Conservation (phyloP, 2,888 invertebrate genomes). For the Mimumesa dahlbomi region DNA sequence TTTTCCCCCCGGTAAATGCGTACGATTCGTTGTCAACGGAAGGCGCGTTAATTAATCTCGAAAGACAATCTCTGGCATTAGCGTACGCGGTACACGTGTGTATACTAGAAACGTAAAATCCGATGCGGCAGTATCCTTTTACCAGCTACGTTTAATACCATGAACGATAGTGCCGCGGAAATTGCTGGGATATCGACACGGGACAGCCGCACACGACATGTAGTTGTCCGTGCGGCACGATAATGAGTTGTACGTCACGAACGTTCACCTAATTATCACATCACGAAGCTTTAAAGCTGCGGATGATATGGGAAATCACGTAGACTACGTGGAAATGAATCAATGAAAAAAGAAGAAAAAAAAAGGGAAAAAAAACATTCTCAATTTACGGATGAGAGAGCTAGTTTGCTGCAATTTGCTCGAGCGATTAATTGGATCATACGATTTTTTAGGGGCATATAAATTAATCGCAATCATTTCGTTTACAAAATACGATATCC, state of each 20-base stretch:
- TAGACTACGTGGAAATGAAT: conserved; percentile 15
- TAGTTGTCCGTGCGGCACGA: conserved; percentile 15
- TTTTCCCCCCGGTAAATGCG: no score
- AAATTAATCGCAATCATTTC: no score
- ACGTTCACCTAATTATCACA: conserved; percentile 29
- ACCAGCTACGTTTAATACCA: conserved; percentile 3
- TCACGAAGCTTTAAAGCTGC: conserved; percentile 1
- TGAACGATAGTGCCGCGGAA: conserved; percentile 31
- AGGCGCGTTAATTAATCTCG: no score
- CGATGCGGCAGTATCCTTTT: conserved; percentile 23
- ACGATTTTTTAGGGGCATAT: no score
- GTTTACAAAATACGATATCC: no score
- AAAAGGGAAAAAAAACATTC: no score
- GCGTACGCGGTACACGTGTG: not conserved
- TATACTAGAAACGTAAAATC: conserved; percentile 10
- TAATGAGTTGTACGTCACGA: conserved; percentile 43
- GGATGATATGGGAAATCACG: conserved; percentile 22
- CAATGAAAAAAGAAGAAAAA: not conserved
- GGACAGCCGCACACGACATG: conserved; percentile 14
- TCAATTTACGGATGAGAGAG: no score
- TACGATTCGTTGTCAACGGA: no score
- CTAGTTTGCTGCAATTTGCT: no score
- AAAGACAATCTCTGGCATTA: conserved; percentile 1
- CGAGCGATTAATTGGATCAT: no score
- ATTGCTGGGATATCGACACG: conserved; percentile 43